Evolutionary conservation across 2,797 vertebrate species (phyloP), one percentile per base, ranked within the genome.

Genomic region (Picus viridis): DNA sequence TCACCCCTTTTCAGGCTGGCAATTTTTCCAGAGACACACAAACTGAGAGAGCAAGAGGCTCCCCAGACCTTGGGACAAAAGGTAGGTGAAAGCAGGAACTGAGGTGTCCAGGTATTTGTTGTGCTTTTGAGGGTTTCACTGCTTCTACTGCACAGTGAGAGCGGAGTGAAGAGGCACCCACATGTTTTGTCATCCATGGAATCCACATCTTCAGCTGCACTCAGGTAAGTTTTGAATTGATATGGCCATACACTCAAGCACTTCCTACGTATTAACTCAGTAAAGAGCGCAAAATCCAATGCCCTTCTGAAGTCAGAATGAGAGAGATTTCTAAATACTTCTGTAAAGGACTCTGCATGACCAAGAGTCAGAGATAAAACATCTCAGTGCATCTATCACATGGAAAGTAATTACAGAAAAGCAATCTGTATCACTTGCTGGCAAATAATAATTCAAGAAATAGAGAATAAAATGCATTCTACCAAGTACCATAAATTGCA

Each of bases 361-460:
- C 24, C 61, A 59, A 57, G 67, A 81, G 29, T 27, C 49, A 64
- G 43, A 79, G 59, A 56, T 15, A 64, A 77, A 88, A 73, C 15
- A 30, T 22, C 83, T 70, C 6, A 0, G 45, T 45, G 20, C 32
- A 74, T 58, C 62, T 77, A 59, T 79, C 62, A 69, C 56, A 9
- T 12, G 4, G 69, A 91, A 90, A 30, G 45, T 67, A 90, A 89
- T 89, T 88, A 87, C 76, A 89, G 76, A 83, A 91, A 94, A 90
- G 86, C 67, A 89, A 87, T 94, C 84, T 75, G 47, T 29, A 94
- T 70, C 67, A 26, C 62, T 90, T 80, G 32, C 84, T 93, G 78
- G 63, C 84, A 96, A 94, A 96, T 64, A 94, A 87, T 81, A 83
- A 94, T 92, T 92, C 90, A 86, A 76, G 63, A 94, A 88, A 94